phyloP scores from a whole-genome alignment of 2,888 invertebrate genomes.

The Xestia c-nigrum region DNA sequence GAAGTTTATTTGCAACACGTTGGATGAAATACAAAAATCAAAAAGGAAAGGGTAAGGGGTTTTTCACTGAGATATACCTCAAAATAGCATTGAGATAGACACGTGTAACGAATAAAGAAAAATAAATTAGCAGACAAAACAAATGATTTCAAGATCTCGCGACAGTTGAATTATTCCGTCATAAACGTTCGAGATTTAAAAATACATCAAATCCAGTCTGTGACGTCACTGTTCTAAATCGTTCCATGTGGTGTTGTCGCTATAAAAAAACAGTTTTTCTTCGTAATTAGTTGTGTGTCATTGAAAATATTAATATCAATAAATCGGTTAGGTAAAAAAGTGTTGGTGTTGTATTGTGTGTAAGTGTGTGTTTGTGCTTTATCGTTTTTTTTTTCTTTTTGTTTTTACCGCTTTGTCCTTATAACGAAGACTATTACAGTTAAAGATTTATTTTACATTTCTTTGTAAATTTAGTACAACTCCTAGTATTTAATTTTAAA shows the following conservation, averaged over 20 bases:
- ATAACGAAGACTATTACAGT: not conserved
- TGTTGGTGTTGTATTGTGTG: not conserved
- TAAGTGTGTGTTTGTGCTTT: too few species aligned
- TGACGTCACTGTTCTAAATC: constrained; percentile 24
- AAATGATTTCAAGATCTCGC: constrained; percentile 11
- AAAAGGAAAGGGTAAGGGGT: not conserved
- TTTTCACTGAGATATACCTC: not conserved
- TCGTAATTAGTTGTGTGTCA: constrained; percentile 36
- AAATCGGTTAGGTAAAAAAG: not conserved
- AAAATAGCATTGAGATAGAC: not conserved
- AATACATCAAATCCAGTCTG: constrained; percentile 42
- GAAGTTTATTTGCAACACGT: constrained; percentile 37
- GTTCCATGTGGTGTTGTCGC: constrained; percentile 57
- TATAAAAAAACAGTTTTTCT: constrained; percentile 34
- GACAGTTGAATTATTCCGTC: constrained; percentile 19
- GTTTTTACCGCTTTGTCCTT: too few species aligned
- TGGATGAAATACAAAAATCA: constrained; percentile 22
- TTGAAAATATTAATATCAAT: constrained; percentile 41
- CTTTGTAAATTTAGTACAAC: not conserved
- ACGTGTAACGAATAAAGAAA: not conserved
- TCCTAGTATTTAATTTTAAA: too few species aligned
- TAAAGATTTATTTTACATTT: not conserved
- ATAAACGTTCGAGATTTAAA: constrained; percentile 30
- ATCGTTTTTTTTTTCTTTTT: too few species aligned
- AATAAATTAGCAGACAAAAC: constrained; percentile 20